Evolutionary conservation across 1,140 invertebrate genomes (phyloP).

Genomic region (Delia radicum): DNA sequence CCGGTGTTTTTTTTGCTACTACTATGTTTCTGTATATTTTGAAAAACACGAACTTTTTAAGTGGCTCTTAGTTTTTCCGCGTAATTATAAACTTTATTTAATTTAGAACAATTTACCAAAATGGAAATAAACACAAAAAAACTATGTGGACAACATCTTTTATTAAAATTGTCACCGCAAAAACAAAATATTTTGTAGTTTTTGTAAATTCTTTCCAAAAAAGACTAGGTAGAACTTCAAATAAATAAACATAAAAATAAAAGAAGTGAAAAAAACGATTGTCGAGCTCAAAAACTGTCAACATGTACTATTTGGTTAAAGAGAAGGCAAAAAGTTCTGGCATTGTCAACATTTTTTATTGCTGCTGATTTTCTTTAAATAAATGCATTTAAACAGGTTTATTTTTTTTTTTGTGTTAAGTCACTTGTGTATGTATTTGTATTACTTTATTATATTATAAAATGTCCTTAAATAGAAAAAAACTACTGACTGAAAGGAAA

Average conservation of each 20-base stretch:
- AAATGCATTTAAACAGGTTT: not conserved
- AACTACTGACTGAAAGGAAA: too few relatives aligned
- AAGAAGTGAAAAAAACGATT: not conserved
- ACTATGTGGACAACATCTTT: slow-evolving; percentile 1
- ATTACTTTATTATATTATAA: not conserved
- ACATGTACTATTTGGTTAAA: not conserved
- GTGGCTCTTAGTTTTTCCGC: not conserved
- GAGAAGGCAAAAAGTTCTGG: not conserved
- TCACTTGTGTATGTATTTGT: not conserved
- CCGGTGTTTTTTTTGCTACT: not conserved
- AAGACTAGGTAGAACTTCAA: not conserved
- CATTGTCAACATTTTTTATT: not conserved
- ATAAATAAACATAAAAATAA: not conserved
- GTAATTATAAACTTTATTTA: slow-evolving; percentile 5
- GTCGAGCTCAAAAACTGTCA: not conserved
- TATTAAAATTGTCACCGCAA: not conserved
- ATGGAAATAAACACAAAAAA: not conserved
- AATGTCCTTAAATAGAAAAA: not conserved
- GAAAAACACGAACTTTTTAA: not conserved
- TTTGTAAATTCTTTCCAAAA: not conserved
- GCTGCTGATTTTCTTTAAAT: not conserved
- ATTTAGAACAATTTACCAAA: not conserved
- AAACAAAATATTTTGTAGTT: not conserved
- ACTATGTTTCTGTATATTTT: not conserved
- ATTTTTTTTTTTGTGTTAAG: not conserved